phyloP scores from a whole-genome alignment of 2,113 vertebrate species.

The Etheostoma spectabile region DNA sequence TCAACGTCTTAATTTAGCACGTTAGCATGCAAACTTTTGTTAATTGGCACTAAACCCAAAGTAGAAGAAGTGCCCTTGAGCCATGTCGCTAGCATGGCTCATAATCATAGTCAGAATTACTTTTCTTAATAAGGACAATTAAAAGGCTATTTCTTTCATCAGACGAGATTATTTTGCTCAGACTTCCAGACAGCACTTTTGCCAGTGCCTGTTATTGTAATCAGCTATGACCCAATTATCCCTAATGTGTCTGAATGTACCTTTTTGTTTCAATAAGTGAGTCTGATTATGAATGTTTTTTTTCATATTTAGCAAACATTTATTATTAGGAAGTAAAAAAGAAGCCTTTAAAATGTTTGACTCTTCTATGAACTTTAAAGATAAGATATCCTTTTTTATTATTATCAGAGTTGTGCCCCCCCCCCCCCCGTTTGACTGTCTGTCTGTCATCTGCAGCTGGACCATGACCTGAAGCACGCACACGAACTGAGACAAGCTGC shows the following conservation, averaged over 20 bases:
- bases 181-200: background rate
- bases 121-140: background rate
- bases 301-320: too few relatives aligned
- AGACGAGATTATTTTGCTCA: background rate
- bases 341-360: background rate
- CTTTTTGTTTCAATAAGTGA: background rate
- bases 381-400: background rate
- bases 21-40: background rate
- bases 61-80: background rate
- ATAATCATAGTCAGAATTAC: too few relatives aligned
- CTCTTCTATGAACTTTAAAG: background rate
- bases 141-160: background rate
- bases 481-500: conserved; percentile 98
- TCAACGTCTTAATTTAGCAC: too few relatives aligned
- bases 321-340: background rate
- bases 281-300: background rate
- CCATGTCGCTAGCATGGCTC: background rate
- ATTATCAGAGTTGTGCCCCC: background rate
- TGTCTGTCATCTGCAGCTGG: conserved; percentile 84
- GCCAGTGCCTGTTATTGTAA: background rate
- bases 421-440: background rate
- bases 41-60: background rate
- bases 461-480: conserved; percentile 98
- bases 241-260: background rate
- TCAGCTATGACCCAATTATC: background rate